A percentile compares a stretch with the other conserved stretches of the same genome.
Conservation (phyloP, 2,797 vertebrate species). For the Sebastes aleutianus region DNA sequence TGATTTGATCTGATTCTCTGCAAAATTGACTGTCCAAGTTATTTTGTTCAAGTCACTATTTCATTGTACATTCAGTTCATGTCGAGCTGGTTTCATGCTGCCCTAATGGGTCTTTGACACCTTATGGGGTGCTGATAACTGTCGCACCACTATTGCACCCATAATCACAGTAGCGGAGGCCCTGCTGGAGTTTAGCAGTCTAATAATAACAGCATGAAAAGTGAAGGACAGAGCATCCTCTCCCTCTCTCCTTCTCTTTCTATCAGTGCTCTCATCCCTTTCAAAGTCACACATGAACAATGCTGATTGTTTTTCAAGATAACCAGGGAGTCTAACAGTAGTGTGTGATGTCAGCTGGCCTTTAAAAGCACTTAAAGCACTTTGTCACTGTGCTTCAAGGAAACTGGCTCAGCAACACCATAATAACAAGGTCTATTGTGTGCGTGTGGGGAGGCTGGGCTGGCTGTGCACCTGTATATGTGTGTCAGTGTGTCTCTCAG, state of each 20-base stretch:
- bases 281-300: slow-evolving; percentile 21
- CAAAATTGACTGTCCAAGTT: background rate
- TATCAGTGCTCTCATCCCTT: background rate
- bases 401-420: slow-evolving; percentile 31
- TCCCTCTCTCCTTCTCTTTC: background rate
- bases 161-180: background rate
- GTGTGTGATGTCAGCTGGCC: slow-evolving; percentile 38
- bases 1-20: background rate
- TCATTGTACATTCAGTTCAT: background rate
- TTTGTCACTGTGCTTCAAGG: slow-evolving; percentile 45
- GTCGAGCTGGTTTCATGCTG: background rate
- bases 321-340: slow-evolving; percentile 1
- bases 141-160: background rate
- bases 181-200: slow-evolving; percentile 9
- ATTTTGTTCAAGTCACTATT: background rate
- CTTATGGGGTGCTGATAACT: background rate
- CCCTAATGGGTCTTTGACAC: background rate
- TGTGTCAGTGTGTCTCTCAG: background rate
- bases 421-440: slow-evolving; percentile 11
- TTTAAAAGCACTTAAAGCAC: slow-evolving; percentile 49
- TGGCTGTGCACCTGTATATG: slow-evolving; percentile 8
- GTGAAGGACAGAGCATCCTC: slow-evolving; percentile 7
- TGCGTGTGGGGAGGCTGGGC: background rate
- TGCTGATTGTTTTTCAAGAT: slow-evolving; percentile 35
- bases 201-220: slow-evolving; percentile 27